Evolutionary conservation across 2,797 vertebrate genomes (phyloP).

Genomic region (Acipenser ruthenus): DNA sequence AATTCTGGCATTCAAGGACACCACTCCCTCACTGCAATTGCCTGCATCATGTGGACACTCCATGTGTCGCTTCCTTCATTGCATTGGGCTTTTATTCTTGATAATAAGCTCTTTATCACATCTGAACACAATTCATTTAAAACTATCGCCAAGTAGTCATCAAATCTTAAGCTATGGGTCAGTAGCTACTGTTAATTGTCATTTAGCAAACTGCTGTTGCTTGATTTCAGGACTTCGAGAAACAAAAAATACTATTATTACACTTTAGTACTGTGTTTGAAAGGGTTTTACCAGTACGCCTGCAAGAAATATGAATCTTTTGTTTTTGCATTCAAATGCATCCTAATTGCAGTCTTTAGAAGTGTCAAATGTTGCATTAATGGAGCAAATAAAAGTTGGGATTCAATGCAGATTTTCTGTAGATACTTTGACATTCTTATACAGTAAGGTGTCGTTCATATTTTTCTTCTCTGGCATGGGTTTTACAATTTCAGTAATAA

Average conservation of each 20-base stretch:
- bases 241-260: not conserved
- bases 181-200: constrained; percentile 66
- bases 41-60: constrained; percentile 73
- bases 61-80: constrained; percentile 72
- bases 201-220: constrained; percentile 60
- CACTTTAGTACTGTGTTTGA: too few species aligned
- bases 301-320: too few species aligned
- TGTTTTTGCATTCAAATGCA: too few species aligned
- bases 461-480: too few species aligned
- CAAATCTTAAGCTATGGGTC: constrained; percentile 81
- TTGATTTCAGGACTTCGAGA: constrained; percentile 50
- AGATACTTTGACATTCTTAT: too few species aligned
- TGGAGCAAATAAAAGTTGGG: too few species aligned
- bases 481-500: too few species aligned
- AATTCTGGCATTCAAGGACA: constrained; percentile 76
- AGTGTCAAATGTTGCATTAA: too few species aligned
- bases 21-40: constrained; percentile 74
- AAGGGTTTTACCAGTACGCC: too few species aligned
- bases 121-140: constrained; percentile 81
- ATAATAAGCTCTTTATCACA: constrained; percentile 82
- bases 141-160: constrained; percentile 77
- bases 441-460: too few species aligned
- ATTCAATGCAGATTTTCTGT: too few species aligned
- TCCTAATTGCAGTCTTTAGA: too few species aligned
- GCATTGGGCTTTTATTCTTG: constrained; percentile 77